Percentiles rank a stretch among this genome's conserved stretches.
Conservation (phyloP, 1,140 invertebrate genomes). For the Drosophila malerkotliana region DNA sequence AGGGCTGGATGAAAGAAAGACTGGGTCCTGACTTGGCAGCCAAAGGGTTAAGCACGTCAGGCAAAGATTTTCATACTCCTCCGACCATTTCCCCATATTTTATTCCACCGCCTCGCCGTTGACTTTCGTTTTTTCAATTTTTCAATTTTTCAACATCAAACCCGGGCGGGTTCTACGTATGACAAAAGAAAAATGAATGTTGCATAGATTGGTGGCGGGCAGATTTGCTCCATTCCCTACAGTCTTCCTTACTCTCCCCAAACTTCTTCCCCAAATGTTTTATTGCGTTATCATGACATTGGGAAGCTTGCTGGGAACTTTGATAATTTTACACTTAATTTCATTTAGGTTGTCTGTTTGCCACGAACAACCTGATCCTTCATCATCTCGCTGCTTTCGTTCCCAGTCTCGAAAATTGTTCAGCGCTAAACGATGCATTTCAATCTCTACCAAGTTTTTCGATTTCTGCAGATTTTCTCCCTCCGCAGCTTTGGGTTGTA, state of each 20-base stretch:
- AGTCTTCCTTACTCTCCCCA: neutral
- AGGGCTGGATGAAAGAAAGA: neutral
- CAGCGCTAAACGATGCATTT: constrained; percentile 23
- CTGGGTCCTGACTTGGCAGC: constrained; percentile 2
- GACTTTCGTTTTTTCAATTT: constrained; percentile 79
- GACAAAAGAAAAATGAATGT: constrained; percentile 78
- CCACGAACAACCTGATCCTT: neutral
- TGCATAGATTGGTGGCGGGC: constrained; percentile 62
- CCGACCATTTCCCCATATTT: constrained; percentile 23
- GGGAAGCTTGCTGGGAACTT: constrained; percentile 32
- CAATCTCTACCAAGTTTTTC: constrained; percentile 18
- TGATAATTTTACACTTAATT: constrained; percentile 77
- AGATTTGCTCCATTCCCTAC: constrained; percentile 42
- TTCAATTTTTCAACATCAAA: constrained; percentile 80
- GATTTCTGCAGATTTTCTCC: constrained; percentile 1
- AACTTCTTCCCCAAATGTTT: constrained; percentile 3
- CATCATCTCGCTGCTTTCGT: neutral
- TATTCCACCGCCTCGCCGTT: constrained; percentile 34
- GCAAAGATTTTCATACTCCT: constrained; percentile 47
- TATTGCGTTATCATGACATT: constrained; percentile 34
- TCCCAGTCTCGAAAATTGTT: neutral
- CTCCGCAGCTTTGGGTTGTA: constrained; percentile 19
- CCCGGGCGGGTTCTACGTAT: constrained; percentile 26
- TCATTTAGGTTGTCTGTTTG: constrained; percentile 50
- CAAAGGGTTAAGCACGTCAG: constrained; percentile 72